phyloP scores from a whole-genome alignment of 2,113 vertebrate species.

The Protobothrops mucrosquamatus region DNA sequence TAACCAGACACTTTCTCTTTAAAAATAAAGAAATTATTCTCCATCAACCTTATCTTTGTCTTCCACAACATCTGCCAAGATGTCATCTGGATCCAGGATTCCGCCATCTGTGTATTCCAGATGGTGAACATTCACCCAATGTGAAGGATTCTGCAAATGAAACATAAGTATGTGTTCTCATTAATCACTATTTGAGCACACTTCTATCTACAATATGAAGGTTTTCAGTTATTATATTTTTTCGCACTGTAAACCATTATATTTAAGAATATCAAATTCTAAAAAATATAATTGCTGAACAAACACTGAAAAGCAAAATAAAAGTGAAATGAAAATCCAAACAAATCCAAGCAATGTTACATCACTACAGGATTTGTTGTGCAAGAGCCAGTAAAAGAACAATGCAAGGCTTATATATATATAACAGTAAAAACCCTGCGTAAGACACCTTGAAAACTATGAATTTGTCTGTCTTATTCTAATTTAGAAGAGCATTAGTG shows the following conservation, averaged over 20 bases:
- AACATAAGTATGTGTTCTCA: slow-evolving; percentile 4
- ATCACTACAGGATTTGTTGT: background rate
- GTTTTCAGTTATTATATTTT: background rate
- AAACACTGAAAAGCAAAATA: background rate
- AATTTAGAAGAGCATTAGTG: background rate
- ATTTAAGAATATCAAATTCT: background rate
- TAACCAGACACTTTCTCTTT: slow-evolving; percentile 12
- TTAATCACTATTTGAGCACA: slow-evolving; percentile 12
- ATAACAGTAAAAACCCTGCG: background rate
- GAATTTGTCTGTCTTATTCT: background rate
- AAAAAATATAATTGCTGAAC: background rate
- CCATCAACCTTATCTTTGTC: slow-evolving; percentile 93
- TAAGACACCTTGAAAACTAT: background rate
- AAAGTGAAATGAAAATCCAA: background rate
- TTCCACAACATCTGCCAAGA: slow-evolving; percentile 92
- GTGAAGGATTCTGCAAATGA: slow-evolving; percentile 79
- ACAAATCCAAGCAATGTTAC: background rate
- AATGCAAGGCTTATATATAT: background rate
- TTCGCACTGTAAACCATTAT: background rate
- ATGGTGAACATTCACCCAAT: slow-evolving; percentile 92
- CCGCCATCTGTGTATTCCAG: slow-evolving; percentile 96
- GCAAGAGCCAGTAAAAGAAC: background rate
- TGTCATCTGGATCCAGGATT: slow-evolving; percentile 89
- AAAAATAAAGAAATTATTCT: slow-evolving; percentile 11
- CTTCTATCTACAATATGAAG: background rate